Evolutionary conservation across 2,888 invertebrate genomes (phyloP), one percentile per base, ranked within the genome.

Genomic region (Erpobdella octoculata): DNA sequence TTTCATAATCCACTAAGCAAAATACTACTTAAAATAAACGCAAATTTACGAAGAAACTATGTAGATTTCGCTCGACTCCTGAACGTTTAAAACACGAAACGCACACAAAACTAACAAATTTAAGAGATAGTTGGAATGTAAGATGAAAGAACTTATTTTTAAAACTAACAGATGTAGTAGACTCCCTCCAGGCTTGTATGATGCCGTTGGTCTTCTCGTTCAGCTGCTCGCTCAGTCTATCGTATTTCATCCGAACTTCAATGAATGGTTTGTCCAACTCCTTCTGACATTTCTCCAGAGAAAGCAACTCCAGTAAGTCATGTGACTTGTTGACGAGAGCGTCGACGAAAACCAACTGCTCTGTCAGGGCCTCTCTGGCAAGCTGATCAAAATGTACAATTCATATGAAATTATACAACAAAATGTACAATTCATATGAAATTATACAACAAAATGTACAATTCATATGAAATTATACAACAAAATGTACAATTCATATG

Each of bases 231-330:
- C 80, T 81, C 48, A 82, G 77, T 21, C 78, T 78, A 67, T 81
- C 82, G 68, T 80, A 81, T 53, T 80, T 78, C 59, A 77, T 78
- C 71, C 79, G 80, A 71, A 80, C 78, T 70, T 75, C 62, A 62
- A 62, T 18, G 62, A 62, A 31, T 9, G 62, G 62, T 62, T 62
- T 77, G 72, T 80, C 77, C 12, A 82, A 77, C 71, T 78, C 79
- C 41, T 77, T 79, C 73, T 81, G 81, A 15, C 81, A 78, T 66
- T 80, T 80, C 18, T 78, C 78, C 64, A 81, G 81, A n/a, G 79
- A 79, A 74, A 81, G 81, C 28, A 82, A 74, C 71, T 82, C 82
- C 78, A 81, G 81, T 61, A 82, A 75, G 73, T 82, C 82, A 36
- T 80, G 77, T 9, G 81, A 81, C 4, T 81, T 81, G 35, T 79